Evolutionary conservation across 2,797 vertebrate genomes (phyloP), one percentile per base, ranked within the genome.

Genomic region (Cynopterus sphinx): DNA sequence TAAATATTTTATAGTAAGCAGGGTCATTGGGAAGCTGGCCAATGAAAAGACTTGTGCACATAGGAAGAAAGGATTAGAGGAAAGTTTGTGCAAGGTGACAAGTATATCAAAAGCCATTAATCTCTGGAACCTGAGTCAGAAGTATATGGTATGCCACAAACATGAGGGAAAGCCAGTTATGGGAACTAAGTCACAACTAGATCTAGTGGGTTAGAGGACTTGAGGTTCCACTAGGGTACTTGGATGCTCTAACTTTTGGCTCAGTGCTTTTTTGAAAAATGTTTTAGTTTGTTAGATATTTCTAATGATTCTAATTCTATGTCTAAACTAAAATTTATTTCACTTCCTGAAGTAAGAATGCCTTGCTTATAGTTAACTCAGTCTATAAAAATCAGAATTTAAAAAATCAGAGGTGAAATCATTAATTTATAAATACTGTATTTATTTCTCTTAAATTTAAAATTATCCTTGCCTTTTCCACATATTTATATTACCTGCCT

Each of bases 361-460:
- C 2, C 8, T 95, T 95, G 5, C 28, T 92, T 90, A 79, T 90
- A 95, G 43, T 95, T 84, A 92, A 93, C 2, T 55, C 4, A 12
- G 9, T 59, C 21, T 77, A 24, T 73, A 82, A 93, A 81, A 93
- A 59, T 82, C 6, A 71, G 41, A 85, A 65, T 77, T 92, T 79
- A 24, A 24, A 85, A 96, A 91, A 74, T n/a, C 31, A 86, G 24
- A 71, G 36, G 61, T 82, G 24, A 96, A 65, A 79, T 61, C 31
- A 92, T 70, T 91, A 75, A 22, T 87, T 86, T 74, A 36, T 3
- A 87, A 91, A 83, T 67, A 91, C 26, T 90, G 24, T 3, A 57
- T 93, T 97, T 78, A 65, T 94, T 86, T 94, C 88, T 91, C 51
- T 74, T 93, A 68, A n/a, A 43, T 49, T 91, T 51, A 22, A 22